phyloP scores from a whole-genome alignment of 1,140 invertebrate species.

The Potamilus streckersoni region DNA sequence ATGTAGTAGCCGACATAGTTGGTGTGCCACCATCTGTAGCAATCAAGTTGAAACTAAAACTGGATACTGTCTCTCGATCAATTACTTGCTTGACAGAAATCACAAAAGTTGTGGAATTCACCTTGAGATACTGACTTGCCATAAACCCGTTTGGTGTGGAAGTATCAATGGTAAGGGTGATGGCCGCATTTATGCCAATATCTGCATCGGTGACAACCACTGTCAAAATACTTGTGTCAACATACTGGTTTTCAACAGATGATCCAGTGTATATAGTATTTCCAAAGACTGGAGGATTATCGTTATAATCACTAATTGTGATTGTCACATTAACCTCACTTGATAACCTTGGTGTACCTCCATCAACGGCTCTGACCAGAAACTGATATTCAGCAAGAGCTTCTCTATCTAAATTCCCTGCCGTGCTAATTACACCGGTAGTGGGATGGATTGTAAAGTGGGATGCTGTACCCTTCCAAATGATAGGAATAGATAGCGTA shows the following conservation, averaged over 20 bases:
- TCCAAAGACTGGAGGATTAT: constrained; percentile 66
- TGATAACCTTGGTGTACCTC: constrained; percentile 31
- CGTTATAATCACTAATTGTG: constrained; percentile 56
- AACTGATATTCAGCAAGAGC: constrained; percentile 34
- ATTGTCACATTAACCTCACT: constrained; percentile 45
- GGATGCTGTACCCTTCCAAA: constrained; percentile 25
- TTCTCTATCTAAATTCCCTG: constrained; percentile 41
- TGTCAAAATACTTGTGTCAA: constrained; percentile 84
- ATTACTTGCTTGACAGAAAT: constrained; percentile 73
- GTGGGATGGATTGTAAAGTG: constrained; percentile 35
- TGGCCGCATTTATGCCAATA: constrained; percentile 81
- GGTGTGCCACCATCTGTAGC: constrained; percentile 72
- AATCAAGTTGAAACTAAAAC: constrained; percentile 85
- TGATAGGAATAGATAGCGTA: constrained; percentile 31
- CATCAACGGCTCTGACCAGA: constrained; percentile 38
- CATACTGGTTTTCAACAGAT: constrained; percentile 88
- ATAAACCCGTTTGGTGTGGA: constrained; percentile 38
- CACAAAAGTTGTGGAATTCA: constrained; percentile 85
- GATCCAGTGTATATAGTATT: constrained; percentile 70
- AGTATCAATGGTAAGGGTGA: constrained; percentile 76
- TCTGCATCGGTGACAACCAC: constrained; percentile 73
- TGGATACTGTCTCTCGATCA: constrained; percentile 84
- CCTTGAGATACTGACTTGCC: constrained; percentile 74
- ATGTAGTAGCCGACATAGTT: constrained; percentile 30
- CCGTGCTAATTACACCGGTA: constrained; percentile 37